phyloP scores from a whole-genome alignment of 2,888 invertebrate species.

The Polydrusus tereticollis region DNA sequence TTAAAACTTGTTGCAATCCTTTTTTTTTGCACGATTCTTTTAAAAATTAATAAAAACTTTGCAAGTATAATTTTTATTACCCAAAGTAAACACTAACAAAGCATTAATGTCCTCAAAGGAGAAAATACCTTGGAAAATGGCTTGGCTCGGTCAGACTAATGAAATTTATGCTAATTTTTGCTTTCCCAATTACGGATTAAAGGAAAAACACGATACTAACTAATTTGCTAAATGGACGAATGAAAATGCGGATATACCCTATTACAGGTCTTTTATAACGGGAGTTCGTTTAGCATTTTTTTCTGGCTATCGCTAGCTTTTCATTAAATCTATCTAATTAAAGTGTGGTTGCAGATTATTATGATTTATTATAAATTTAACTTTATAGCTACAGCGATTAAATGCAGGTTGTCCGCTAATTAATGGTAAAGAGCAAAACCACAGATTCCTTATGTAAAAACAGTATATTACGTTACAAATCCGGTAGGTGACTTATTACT shows the following conservation, averaged over 20 bases:
- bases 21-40: not conserved
- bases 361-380: too few relatives aligned
- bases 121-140: constrained; percentile 39
- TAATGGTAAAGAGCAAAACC: too few relatives aligned
- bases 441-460: too few relatives aligned
- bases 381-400: too few relatives aligned
- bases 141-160: constrained; percentile 33
- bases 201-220: constrained; percentile 33
- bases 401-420: too few relatives aligned
- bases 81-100: not conserved
- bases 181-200: constrained; percentile 38
- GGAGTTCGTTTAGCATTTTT: too few relatives aligned
- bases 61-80: constrained; percentile 12
- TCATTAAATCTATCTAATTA: too few relatives aligned
- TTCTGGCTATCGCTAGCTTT: too few relatives aligned
- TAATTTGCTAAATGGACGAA: constrained; percentile 32
- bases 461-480: too few relatives aligned
- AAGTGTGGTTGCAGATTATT: too few relatives aligned
- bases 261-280: not conserved
- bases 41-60: not conserved
- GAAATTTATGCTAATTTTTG: constrained; percentile 47
- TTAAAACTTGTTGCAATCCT: too few relatives aligned
- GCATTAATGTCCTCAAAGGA: constrained; percentile 25
- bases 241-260: not conserved
- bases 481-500: too few relatives aligned